Conservation (phyloP, 64 coral and sea anemone species). For the Porites australiensis region DNA sequence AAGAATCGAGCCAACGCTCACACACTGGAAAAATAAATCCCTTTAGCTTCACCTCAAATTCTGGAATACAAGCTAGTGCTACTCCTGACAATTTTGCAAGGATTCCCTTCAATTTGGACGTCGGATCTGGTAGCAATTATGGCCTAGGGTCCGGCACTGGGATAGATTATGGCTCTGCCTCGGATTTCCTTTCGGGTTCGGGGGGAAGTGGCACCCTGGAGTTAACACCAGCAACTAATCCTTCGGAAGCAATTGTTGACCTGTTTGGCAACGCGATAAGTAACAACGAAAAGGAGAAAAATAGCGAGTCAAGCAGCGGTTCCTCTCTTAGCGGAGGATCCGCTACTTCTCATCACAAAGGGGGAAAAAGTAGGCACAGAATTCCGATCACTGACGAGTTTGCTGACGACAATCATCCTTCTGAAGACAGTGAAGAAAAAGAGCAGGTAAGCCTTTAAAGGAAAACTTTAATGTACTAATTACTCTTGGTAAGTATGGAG, state of each 20-base stretch:
- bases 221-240: conserved; percentile 74
- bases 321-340: conserved; percentile 23
- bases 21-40: conserved; percentile 19
- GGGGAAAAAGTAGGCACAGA: conserved; percentile 47
- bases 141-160: conserved; percentile 77
- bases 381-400: conserved; percentile 37
- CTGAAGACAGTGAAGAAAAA: conserved; percentile 31
- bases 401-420: background rate
- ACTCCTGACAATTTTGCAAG: conserved; percentile 49
- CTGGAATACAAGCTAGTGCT: conserved; percentile 61
- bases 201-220: conserved; percentile 79
- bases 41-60: background rate
- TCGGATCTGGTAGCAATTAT: conserved; percentile 68
- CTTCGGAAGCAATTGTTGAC: conserved; percentile 81
- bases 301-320: background rate
- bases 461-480: background rate
- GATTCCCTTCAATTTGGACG: conserved; percentile 68
- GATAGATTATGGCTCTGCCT: conserved; percentile 71
- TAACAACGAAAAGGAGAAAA: conserved; percentile 35
- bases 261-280: conserved; percentile 56
- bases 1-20: conserved; percentile 3
- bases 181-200: conserved; percentile 72
- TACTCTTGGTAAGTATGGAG: background rate
- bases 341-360: background rate
- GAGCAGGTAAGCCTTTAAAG: conserved; percentile 35